A percentile compares a stretch with the other conserved stretches of the same genome.
Evolutionary conservation across 2,797 vertebrate genomes (phyloP).

Genomic region (Poecile montanus): DNA sequence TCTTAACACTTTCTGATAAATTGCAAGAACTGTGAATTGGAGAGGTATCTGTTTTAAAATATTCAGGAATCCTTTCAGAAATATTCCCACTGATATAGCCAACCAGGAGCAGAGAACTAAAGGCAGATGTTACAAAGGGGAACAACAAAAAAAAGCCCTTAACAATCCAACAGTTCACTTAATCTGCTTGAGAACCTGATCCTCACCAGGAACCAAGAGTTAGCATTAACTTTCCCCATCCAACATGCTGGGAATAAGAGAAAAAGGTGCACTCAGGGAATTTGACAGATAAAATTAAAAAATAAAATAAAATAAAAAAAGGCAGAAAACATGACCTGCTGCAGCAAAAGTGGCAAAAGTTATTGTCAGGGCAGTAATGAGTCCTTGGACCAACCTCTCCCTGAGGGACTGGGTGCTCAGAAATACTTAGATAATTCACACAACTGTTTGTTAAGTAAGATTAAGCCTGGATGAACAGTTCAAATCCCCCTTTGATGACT

Average conservation of each 20-base stretch:
- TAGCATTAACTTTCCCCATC: not conserved
- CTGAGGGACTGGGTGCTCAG: not conserved
- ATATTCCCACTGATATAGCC: not conserved
- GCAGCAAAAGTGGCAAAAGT: not conserved
- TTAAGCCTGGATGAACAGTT: not conserved
- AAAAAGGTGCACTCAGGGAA: not conserved
- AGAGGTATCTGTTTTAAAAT: not conserved
- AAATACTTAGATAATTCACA: not conserved
- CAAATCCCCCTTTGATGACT: not conserved
- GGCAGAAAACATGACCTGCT: not conserved
- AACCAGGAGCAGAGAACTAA: not conserved
- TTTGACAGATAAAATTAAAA: not conserved
- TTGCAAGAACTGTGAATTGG: not conserved
- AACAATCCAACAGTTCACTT: not conserved
- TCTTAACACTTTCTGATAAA: not conserved
- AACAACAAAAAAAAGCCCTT: fast-evolving
- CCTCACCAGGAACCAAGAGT: not conserved
- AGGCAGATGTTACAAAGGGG: not conserved
- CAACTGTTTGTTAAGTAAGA: not conserved
- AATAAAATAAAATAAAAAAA: not conserved
- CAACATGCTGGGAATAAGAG: not conserved
- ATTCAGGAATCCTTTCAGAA: not conserved
- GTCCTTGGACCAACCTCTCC: not conserved
- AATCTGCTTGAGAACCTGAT: not conserved
- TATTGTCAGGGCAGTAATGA: not conserved